phyloP scores from a whole-genome alignment of 2,113 vertebrate species.

The Sceloporus tristichus region DNA sequence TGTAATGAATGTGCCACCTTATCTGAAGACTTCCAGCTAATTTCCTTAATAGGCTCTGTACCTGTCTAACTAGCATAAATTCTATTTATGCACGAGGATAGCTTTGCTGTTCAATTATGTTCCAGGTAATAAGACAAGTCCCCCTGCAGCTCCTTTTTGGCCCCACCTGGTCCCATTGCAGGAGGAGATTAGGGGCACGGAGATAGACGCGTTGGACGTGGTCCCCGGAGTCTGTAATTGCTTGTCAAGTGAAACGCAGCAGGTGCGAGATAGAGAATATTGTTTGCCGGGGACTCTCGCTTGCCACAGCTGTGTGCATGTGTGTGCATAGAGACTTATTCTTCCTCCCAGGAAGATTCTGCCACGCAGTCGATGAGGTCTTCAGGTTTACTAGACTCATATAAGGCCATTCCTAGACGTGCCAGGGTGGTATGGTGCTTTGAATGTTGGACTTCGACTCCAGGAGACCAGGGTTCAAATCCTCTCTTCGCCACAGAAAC shows the following conservation, averaged over 20 bases:
- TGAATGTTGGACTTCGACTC: too few species aligned
- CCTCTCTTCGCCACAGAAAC: too few species aligned
- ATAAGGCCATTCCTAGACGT: background rate
- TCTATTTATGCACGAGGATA: background rate
- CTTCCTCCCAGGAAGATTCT: background rate
- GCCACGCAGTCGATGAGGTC: background rate
- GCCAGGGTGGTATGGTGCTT: too few species aligned
- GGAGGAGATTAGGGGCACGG: conserved; percentile 32
- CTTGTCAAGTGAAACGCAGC: conserved; percentile 11
- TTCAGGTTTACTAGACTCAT: background rate
- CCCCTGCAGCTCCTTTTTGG: background rate
- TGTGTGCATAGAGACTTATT: background rate
- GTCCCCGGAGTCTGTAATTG: conserved; percentile 16
- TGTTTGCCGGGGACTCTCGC: background rate
- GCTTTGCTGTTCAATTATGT: conserved; percentile 35
- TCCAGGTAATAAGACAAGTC: conserved; percentile 46
- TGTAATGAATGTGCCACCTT: conserved; percentile 37
- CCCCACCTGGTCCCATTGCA: conserved; percentile 9
- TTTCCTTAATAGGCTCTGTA: conserved; percentile 49
- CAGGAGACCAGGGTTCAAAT: too few species aligned
- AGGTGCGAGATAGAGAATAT: background rate
- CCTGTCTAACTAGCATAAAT: background rate
- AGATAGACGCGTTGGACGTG: background rate
- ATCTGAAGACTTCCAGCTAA: conserved; percentile 35
- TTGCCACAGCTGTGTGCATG: background rate